Percentiles rank a stretch among this genome's conserved stretches.
These are phyloP conservation scores for Apus apus DNA, from an alignment of 2,113 vertebrate genomes.

Conservation along the genomic window DNA sequence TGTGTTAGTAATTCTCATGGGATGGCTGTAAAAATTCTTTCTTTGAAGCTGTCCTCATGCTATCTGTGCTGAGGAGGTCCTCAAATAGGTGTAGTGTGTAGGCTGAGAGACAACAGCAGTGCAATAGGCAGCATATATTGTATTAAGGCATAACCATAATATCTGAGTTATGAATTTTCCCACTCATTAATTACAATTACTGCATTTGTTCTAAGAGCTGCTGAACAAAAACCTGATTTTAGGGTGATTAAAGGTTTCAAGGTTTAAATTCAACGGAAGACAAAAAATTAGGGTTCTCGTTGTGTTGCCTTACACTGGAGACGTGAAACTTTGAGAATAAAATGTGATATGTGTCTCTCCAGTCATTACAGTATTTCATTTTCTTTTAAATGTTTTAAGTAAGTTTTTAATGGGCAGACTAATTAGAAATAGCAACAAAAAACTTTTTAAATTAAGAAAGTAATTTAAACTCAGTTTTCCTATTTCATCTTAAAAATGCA, in stretches of 20 bases:
- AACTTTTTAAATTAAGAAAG: neutral
- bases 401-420: neutral
- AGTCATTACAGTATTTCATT: neutral
- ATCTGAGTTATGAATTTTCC: neutral
- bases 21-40: neutral
- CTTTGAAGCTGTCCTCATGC: slow-evolving; percentile 23
- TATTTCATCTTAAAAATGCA: neutral
- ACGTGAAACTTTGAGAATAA: neutral
- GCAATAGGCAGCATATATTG: neutral
- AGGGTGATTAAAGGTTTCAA: neutral
- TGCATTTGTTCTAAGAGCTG: neutral
- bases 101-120: neutral
- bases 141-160: neutral
- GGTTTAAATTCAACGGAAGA: neutral
- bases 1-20: neutral
- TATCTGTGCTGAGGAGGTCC: neutral
- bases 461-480: neutral
- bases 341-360: neutral
- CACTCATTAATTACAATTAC: neutral
- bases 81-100: neutral
- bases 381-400: neutral
- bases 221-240: neutral
- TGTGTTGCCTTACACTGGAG: neutral
- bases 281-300: neutral
- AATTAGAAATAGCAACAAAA: neutral